These are phyloP conservation scores for Chlorodrepanis virens DNA, from an alignment of 2,113 vertebrate genomes.

Conservation along the genomic window DNA sequence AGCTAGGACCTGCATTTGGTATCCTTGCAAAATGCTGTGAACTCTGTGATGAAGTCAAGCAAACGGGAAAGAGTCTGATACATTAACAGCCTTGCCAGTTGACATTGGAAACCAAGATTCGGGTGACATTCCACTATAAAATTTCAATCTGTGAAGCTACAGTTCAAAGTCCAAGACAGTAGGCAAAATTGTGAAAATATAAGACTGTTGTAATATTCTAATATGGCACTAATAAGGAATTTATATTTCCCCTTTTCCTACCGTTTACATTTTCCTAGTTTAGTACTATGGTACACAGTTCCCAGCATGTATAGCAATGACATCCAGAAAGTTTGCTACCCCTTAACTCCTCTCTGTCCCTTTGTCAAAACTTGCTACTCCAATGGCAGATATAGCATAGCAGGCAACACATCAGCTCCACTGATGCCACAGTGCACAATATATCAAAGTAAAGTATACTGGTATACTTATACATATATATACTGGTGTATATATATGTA, in stretches of 20 bases:
- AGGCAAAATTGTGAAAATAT: background rate
- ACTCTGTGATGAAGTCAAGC: background rate
- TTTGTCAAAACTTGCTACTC: background rate
- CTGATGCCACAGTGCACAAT: background rate
- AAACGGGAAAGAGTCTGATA: background rate
- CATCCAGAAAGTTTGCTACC: background rate
- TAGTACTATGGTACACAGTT: background rate
- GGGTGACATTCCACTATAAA: background rate
- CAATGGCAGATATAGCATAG: background rate
- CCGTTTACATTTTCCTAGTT: background rate
- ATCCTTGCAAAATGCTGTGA: background rate
- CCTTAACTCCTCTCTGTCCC: background rate
- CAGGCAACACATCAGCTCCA: background rate
- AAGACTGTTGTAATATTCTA: background rate
- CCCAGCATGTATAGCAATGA: background rate
- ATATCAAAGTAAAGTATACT: background rate
- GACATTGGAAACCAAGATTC: background rate
- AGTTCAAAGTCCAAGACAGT: background rate
- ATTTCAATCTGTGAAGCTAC: background rate
- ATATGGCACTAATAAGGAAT: background rate
- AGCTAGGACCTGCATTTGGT: background rate
- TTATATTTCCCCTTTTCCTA: background rate
- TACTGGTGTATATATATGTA: background rate
- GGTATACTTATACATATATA: too few species aligned
- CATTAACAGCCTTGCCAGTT: background rate